Conservation (phyloP, 2,797 vertebrate genomes). For the Phaenicophaeus curvirostris region DNA sequence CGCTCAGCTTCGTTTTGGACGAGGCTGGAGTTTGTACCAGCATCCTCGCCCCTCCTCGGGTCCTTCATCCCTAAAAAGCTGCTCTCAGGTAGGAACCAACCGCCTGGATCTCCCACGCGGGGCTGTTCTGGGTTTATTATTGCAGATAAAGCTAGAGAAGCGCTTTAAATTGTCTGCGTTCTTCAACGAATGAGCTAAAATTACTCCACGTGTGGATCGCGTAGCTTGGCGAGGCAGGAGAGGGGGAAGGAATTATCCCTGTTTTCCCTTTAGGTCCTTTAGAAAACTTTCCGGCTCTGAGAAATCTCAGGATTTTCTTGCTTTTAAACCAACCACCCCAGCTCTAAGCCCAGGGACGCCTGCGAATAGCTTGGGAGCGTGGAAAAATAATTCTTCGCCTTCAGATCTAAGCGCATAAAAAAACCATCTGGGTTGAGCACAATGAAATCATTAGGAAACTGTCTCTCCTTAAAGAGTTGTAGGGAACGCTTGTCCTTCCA, state of each 20-base stretch:
- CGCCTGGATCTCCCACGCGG: conserved; percentile 17
- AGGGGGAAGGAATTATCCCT: conserved; percentile 37
- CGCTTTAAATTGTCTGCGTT: conserved; percentile 19
- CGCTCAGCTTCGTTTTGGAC: background rate
- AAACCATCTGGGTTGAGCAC: conserved; percentile 73
- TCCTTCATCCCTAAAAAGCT: conserved; percentile 2
- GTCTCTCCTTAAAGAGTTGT: conserved; percentile 69
- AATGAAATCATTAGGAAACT: conserved; percentile 76
- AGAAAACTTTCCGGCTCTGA: conserved; percentile 63
- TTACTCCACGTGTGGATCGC: background rate
- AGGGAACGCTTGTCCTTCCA: conserved; percentile 69
- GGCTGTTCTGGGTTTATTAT: conserved; percentile 5
- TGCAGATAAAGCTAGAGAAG: conserved; percentile 29
- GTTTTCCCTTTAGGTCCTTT: conserved; percentile 52
- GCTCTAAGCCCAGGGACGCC: conserved; percentile 62
- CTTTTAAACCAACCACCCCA: conserved; percentile 6
- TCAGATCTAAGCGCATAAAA: conserved; percentile 70
- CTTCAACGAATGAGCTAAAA: conserved; percentile 55
- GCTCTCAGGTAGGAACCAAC: conserved; percentile 46
- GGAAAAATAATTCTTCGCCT: conserved; percentile 74
- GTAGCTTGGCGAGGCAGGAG: conserved; percentile 11
- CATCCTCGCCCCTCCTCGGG: background rate
- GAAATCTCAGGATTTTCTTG: conserved; percentile 58
- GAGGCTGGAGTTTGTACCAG: conserved; percentile 45
- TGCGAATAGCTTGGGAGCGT: conserved; percentile 65